Evolutionary conservation across 1,140 invertebrate genomes (phyloP).

Genomic region (Nasonia longicornis): DNA sequence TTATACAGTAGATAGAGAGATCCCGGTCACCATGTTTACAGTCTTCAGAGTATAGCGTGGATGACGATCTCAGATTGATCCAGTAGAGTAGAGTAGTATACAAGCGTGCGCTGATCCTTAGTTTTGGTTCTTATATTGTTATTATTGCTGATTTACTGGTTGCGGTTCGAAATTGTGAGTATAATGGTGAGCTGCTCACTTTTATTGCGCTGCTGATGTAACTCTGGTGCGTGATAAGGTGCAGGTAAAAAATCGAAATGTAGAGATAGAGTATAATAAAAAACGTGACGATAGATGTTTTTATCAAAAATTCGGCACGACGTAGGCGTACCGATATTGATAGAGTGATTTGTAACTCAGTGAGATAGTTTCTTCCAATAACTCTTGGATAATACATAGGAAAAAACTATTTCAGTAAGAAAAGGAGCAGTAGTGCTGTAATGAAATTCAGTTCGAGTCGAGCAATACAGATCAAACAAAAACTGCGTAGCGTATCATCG

Average conservation of each 20-base stretch:
- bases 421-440: constrained; percentile 11
- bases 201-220: constrained; percentile 16
- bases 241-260: constrained; percentile 20
- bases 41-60: neutral
- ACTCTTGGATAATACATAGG: neutral
- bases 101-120: constrained; percentile 42
- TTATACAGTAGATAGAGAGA: constrained; percentile 12
- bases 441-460: constrained; percentile 24
- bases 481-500: constrained; percentile 23
- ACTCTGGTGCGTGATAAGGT: constrained; percentile 39
- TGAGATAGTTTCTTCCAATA: neutral
- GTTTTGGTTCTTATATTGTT: neutral
- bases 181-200: neutral
- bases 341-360: constrained; percentile 17
- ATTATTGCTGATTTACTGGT: constrained; percentile 1
- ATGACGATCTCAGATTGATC: constrained; percentile 13
- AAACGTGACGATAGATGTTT: constrained; percentile 30
- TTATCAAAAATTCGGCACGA: neutral
- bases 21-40: constrained; percentile 33
- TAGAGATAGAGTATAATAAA: neutral
- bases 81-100: constrained; percentile 31
- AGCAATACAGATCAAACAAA: constrained; percentile 15
- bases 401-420: constrained; percentile 19
- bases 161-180: neutral
- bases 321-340: constrained; percentile 42